A percentile compares a stretch with the other conserved stretches of the same genome.
phyloP scores from a whole-genome alignment of 2,888 invertebrate species.

The Noctuana brunneofusca region DNA sequence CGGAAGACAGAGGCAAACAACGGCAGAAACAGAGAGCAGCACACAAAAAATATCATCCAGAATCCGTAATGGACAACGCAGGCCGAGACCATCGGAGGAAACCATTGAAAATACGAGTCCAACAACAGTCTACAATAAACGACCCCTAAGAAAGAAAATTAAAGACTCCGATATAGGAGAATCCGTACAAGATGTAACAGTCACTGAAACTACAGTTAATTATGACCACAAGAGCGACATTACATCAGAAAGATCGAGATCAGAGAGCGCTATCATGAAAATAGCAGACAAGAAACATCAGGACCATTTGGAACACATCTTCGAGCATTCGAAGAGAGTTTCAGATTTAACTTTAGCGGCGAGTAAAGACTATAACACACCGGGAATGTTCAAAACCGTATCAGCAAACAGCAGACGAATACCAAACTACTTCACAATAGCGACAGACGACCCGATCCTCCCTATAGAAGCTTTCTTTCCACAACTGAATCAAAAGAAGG shows the following conservation, averaged over 20 bases:
- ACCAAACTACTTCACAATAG: constrained; percentile 88
- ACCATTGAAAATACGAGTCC: constrained; percentile 57
- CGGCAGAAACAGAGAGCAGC: constrained; percentile 62
- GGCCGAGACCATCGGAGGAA: constrained; percentile 69
- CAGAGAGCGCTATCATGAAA: constrained; percentile 83
- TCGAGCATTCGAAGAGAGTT: constrained; percentile 85
- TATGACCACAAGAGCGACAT: constrained; percentile 61
- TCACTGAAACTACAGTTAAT: constrained; percentile 59
- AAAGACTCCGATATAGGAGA: constrained; percentile 69
- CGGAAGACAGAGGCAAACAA: constrained; percentile 62
- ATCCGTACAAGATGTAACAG: constrained; percentile 67
- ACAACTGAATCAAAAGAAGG: constrained; percentile 85
- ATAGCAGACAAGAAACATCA: constrained; percentile 79
- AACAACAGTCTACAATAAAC: constrained; percentile 57
- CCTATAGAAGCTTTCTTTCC: constrained; percentile 92
- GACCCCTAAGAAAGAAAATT: constrained; percentile 67
- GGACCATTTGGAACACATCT: constrained; percentile 66
- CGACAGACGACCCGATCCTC: constrained; percentile 90
- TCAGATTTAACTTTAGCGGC: constrained; percentile 89
- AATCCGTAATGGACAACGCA: constrained; percentile 66
- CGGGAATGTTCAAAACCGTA: constrained; percentile 87
- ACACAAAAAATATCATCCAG: constrained; percentile 73
- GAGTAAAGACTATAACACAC: constrained; percentile 87
- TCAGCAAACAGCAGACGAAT: constrained; percentile 84
- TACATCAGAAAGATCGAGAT: constrained; percentile 73